Evolutionary conservation across 92 coral and sea anemone genomes (phyloP), one percentile per base, ranked within the genome.

Genomic region (Zoanthus solanderi): DNA sequence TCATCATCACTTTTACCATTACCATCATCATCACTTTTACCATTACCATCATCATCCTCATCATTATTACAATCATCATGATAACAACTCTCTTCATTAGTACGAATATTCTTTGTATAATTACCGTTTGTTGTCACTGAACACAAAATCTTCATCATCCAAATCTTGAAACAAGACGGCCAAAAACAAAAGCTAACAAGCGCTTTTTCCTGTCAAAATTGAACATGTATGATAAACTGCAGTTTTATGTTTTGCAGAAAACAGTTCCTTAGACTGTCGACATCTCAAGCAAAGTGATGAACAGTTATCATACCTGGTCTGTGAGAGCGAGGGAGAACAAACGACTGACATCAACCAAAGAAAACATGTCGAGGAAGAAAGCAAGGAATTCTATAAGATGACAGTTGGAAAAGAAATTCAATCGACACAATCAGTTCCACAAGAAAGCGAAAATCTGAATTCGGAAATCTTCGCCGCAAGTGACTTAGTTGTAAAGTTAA

Each of bases 211-310:
- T 50, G 12, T 11, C 56, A 50, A 50, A 50, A 50, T 7, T 7
- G 9, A 50, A 50, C 9, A 50, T 50, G 56, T 50, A 63, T 63
- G 16, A 17, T 63, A 6, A 63, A 63, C 12, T 44, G 9, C 75
- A 6, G 16, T 48, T n/a, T 80, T 81, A 6, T 76, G 37, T 42
- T 65, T 81, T 81, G 0, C 74, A 81, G 85, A 66, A 29, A 81
- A 23, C 44, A 47, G 23, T 44, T 53, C 61, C 34, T 45, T 67
- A 16, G 30, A 44, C 34, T 34, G 72, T 28, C 74, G 45, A 66
- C 17, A 47, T 7, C 42, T 66, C 61, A 23, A 32, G 60, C 71
- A 58, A 13, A 47, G 61, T 13, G 61, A 65, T 9, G 31, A 3
- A 50, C 44, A 29, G 6, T 28, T 71, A 12, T 12, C 58, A 1